Evolutionary conservation across 2,797 vertebrate species (phyloP).

Genomic region (Podarcis siculus): DNA sequence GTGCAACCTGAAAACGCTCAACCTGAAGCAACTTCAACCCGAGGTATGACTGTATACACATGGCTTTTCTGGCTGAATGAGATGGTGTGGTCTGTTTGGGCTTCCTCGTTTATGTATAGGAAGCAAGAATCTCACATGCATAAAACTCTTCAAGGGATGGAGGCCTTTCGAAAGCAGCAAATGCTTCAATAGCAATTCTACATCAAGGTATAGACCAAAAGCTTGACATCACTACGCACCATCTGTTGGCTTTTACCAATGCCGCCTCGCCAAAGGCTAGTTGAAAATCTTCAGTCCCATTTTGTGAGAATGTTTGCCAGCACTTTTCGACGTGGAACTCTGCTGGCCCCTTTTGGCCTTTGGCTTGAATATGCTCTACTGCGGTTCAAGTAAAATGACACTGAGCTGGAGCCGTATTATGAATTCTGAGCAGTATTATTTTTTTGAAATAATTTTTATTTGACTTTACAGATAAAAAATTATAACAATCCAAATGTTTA

Average conservation of each 20-base stretch:
- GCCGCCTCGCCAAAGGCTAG: not conserved
- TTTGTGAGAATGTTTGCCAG: not conserved
- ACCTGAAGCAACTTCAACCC: too few relatives aligned
- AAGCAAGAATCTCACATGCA: not conserved
- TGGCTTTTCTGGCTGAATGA: too few relatives aligned
- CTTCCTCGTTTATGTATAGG: too few relatives aligned
- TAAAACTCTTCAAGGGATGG: not conserved
- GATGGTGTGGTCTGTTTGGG: too few relatives aligned
- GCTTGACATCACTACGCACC: not conserved
- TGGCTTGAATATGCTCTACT: not conserved
- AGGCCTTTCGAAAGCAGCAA: not conserved
- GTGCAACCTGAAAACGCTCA: too few relatives aligned
- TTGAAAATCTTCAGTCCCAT: not conserved
- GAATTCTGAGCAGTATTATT: not conserved
- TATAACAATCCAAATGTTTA: too few relatives aligned
- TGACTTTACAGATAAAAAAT: too few relatives aligned
- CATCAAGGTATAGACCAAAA: not conserved
- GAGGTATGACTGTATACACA: too few relatives aligned
- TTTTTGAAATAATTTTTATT: too few relatives aligned
- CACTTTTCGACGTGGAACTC: not conserved
- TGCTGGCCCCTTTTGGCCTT: not conserved
- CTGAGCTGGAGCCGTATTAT: not conserved
- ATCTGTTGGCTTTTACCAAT: not conserved
- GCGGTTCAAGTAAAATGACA: not conserved
- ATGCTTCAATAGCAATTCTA: not conserved